Evolutionary conservation across 2,113 vertebrate species (phyloP).

Genomic region (Spea multiplicata): DNA sequence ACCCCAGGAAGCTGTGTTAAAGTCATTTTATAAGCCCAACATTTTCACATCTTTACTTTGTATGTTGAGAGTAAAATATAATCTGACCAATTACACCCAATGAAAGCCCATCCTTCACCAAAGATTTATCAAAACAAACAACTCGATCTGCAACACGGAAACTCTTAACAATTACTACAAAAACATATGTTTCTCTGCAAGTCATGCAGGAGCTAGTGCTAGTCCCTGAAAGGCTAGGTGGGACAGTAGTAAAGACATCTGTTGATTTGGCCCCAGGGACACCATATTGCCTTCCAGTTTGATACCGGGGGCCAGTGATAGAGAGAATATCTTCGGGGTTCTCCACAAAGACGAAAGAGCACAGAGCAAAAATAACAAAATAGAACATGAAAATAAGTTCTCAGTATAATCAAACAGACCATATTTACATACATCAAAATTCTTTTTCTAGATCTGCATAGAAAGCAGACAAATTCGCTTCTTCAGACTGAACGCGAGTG

Average conservation of each 20-base stretch:
- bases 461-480: slow-evolving; percentile 45
- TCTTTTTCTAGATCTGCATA: slow-evolving; percentile 53
- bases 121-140: slow-evolving; percentile 38
- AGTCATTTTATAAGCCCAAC: too few species aligned
- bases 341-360: slow-evolving; percentile 49
- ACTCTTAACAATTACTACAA: slow-evolving; percentile 36
- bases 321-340: not conserved
- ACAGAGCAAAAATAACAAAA: slow-evolving; percentile 41
- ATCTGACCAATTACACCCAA: slow-evolving; percentile 48
- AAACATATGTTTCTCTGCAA: slow-evolving; percentile 46
- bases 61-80: slow-evolving; percentile 18
- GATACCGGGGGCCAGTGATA: slow-evolving; percentile 11
- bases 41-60: not conserved
- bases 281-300: slow-evolving; percentile 16
- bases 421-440: slow-evolving; percentile 61
- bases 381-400: slow-evolving; percentile 38
- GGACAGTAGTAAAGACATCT: slow-evolving; percentile 14
- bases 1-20: not conserved
- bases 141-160: slow-evolving; percentile 44
- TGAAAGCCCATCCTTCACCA: slow-evolving; percentile 43
- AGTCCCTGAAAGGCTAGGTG: not conserved
- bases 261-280: not conserved
- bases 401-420: slow-evolving; percentile 48
- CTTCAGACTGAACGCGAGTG: slow-evolving; percentile 58
- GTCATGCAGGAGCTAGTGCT: slow-evolving; percentile 38